phyloP scores from a whole-genome alignment of 1,140 invertebrate species.

The Brachionus rubens region DNA sequence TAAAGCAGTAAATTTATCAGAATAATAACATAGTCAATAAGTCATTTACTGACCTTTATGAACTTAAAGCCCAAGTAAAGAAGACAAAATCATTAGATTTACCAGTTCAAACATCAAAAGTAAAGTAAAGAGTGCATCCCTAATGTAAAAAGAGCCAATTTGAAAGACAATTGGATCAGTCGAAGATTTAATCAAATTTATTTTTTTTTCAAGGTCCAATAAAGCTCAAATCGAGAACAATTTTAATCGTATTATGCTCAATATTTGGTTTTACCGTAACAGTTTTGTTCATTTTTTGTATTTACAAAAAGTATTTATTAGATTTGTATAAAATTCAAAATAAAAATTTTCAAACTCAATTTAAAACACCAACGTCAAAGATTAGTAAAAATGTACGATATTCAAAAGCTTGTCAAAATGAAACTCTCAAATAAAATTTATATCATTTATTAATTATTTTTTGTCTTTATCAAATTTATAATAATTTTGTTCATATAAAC shows the following conservation, averaged over 20 bases:
- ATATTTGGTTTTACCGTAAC: constrained; percentile 20
- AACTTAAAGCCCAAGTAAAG: too few relatives aligned
- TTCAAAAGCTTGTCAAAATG: background rate
- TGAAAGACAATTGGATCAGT: too few relatives aligned
- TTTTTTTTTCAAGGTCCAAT: constrained; percentile 31
- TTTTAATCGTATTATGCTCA: constrained; percentile 24
- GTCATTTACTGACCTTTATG: too few relatives aligned
- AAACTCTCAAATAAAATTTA: background rate
- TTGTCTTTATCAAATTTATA: background rate
- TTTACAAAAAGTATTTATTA: constrained; percentile 12
- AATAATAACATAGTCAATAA: too few relatives aligned
- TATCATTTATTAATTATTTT: background rate
- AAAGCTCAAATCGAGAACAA: background rate
- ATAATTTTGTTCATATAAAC: too few relatives aligned
- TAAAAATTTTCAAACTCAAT: background rate
- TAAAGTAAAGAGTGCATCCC: too few relatives aligned
- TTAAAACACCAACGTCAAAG: background rate
- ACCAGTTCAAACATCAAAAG: too few relatives aligned
- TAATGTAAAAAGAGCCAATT: too few relatives aligned
- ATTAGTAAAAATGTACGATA: background rate
- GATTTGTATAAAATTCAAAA: background rate
- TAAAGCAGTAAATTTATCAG: too few relatives aligned
- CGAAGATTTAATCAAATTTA: too few relatives aligned
- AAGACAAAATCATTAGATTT: too few relatives aligned
- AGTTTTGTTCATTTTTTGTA: constrained; percentile 35